Percentiles rank a stretch among this genome's conserved stretches.
Evolutionary conservation across 2,888 invertebrate genomes (phyloP).

Genomic region (Trypoxylon attenuatum): DNA sequence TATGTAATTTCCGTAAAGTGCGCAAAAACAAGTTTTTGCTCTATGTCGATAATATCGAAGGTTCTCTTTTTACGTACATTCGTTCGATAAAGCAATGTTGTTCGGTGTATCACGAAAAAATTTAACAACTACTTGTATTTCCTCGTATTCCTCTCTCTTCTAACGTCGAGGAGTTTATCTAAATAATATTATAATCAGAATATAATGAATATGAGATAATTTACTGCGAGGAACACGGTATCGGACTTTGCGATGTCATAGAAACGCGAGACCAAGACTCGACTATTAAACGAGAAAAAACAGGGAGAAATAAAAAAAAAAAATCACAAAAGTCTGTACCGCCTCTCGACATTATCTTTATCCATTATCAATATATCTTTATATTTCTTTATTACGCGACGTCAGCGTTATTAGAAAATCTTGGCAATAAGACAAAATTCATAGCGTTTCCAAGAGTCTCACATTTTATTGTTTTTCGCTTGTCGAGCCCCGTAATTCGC

Average conservation of each 20-base stretch:
- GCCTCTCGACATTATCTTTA: conserved; percentile 57
- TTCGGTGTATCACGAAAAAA: conserved; percentile 15
- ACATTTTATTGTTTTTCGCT: conserved; percentile 18
- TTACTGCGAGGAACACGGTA: conserved; percentile 53
- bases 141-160: not conserved
- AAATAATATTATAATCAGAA: conserved; percentile 39
- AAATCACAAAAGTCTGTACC: conserved; percentile 50
- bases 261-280: conserved; percentile 14
- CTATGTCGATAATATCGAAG: too few species aligned
- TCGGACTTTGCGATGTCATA: conserved; percentile 45
- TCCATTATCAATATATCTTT: conserved; percentile 58
- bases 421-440: conserved; percentile 64
- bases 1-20: conserved; percentile 19
- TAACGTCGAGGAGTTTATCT: not conserved
- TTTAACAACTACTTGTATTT: conserved; percentile 28
- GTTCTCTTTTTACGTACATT: conserved; percentile 5
- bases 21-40: conserved; percentile 1
- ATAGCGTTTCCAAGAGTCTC: conserved; percentile 45
- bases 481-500: conserved; percentile 36
- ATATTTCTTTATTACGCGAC: conserved; percentile 7
- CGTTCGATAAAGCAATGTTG: conserved; percentile 1
- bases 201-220: conserved; percentile 65
- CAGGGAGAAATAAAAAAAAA: conserved; percentile 25
- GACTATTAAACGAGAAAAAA: conserved; percentile 4
- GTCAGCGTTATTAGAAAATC: conserved; percentile 40